Conservation (phyloP, 2,113 vertebrate species). For the Promerops cafer region DNA sequence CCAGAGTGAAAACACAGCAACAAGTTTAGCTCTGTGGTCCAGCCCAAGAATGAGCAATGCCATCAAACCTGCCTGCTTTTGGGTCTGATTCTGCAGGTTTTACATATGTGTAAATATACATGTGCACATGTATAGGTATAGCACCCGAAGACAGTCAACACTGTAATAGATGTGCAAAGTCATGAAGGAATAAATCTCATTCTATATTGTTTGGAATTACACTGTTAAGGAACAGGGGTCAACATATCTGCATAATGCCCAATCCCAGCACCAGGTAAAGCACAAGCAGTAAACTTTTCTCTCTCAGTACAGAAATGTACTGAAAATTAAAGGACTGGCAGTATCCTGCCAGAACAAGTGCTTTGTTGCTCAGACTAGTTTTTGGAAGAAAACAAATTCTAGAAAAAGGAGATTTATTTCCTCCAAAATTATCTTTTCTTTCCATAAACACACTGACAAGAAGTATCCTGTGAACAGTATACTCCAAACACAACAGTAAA, state of each 20-base stretch:
- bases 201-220: not conserved
- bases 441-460: not conserved
- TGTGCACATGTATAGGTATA: accelerated
- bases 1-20: not conserved
- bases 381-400: not conserved
- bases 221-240: not conserved
- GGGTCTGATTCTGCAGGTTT: not conserved
- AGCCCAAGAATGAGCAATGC: not conserved
- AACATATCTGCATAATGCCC: not conserved
- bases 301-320: not conserved
- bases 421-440: not conserved
- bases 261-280: not conserved
- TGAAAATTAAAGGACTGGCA: not conserved
- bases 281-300: not conserved
- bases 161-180: not conserved
- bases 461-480: not conserved
- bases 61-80: not conserved
- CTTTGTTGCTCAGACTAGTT: not conserved
- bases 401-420: not conserved
- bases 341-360: not conserved
- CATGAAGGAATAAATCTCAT: not conserved
- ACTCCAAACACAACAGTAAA: not conserved
- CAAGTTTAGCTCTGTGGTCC: not conserved
- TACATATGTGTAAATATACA: accelerated
- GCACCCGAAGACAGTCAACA: not conserved